Evolutionary conservation across 1,140 invertebrate genomes (phyloP).

Genomic region (Dermatophagoides farinae): DNA sequence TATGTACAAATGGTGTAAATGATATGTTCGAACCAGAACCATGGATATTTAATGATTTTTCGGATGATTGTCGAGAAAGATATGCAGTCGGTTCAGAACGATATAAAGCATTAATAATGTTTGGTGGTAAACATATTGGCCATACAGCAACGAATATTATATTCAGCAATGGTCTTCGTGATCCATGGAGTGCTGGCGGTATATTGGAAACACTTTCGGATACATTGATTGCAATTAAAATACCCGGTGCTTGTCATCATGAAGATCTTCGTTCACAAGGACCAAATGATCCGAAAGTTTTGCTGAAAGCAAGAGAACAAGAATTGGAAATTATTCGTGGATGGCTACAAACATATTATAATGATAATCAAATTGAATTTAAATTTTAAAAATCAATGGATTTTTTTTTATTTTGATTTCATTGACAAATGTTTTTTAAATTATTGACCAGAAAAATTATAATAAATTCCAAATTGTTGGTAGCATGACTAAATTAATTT

Average conservation of each 20-base stretch:
- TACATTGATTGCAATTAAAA: slow-evolving; percentile 46
- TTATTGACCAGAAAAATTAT: not conserved
- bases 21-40: slow-evolving; percentile 58
- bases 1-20: slow-evolving; percentile 49
- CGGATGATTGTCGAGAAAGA: slow-evolving; percentile 42
- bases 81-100: slow-evolving; percentile 44
- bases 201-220: slow-evolving; percentile 47
- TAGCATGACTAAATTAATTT: no score
- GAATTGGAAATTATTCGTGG: slow-evolving; percentile 42
- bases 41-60: slow-evolving; percentile 50
- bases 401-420: not conserved
- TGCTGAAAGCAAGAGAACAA: slow-evolving; percentile 41
- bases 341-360: slow-evolving; percentile 36
- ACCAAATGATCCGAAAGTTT: slow-evolving; percentile 43
- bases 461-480: not conserved
- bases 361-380: not conserved
- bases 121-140: slow-evolving; percentile 49
- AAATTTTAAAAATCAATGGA: not conserved
- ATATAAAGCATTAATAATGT: slow-evolving; percentile 45
- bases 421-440: not conserved
- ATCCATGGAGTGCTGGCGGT: slow-evolving; percentile 83
- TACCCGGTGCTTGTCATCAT: slow-evolving; percentile 78
- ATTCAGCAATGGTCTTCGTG: slow-evolving; percentile 69
- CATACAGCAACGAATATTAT: slow-evolving; percentile 53
- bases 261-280: slow-evolving; percentile 57